phyloP scores from a whole-genome alignment of 2,888 invertebrate species.

The Patella caerulea region DNA sequence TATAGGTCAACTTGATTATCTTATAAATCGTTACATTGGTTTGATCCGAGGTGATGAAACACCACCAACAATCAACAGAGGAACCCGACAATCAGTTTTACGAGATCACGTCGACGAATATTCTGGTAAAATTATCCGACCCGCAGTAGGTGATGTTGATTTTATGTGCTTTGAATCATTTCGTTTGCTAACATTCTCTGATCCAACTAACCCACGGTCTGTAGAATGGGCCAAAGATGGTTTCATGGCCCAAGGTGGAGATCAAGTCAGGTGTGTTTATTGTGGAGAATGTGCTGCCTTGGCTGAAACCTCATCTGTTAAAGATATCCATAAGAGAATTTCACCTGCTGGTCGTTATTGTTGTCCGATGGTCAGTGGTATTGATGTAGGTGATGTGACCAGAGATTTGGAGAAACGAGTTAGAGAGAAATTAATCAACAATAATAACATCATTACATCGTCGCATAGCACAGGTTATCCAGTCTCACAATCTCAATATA shows the following conservation, averaged over 20 bases:
- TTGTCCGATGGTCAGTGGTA: constrained; percentile 1
- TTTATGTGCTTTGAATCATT: neutral
- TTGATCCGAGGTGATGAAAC: neutral
- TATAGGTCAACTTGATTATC: too few relatives aligned
- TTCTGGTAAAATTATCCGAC: neutral
- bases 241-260: neutral
- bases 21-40: neutral
- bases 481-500: neutral
- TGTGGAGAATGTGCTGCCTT: neutral
- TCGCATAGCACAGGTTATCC: neutral
- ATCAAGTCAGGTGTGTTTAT: neutral
- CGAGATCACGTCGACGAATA: neutral
- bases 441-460: neutral
- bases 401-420: neutral
- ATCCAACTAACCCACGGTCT: neutral
- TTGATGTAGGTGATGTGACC: neutral
- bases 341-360: neutral
- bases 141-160: neutral
- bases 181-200: neutral
- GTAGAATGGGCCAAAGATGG: neutral
- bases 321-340: neutral
- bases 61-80: neutral
- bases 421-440: neutral
- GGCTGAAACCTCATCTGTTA: neutral
- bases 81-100: neutral